These are phyloP conservation scores for Pelobates cultripes DNA, from an alignment of 2,797 vertebrate species.

Conservation along the genomic window DNA sequence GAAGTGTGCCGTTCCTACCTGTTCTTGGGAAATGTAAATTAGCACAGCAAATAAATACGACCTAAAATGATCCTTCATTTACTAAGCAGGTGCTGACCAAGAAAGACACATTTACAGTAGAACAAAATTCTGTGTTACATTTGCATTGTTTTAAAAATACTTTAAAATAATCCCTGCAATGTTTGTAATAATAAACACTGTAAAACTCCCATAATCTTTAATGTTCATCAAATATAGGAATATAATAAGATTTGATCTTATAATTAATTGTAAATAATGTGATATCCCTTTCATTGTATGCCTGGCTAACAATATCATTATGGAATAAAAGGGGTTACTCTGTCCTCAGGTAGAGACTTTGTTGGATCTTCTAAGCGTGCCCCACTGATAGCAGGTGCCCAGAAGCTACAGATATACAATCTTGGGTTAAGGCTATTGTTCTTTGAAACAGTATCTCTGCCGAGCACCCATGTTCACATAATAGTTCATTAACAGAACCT, in stretches of 20 bases:
- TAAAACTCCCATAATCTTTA: background rate
- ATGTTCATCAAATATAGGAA: background rate
- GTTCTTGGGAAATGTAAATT: too few relatives aligned
- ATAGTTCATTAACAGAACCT: constrained; percentile 81
- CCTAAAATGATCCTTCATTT: too few relatives aligned
- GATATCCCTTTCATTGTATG: background rate
- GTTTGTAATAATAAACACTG: too few relatives aligned
- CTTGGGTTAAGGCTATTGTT: constrained; percentile 57
- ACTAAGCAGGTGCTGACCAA: too few relatives aligned
- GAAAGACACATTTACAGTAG: too few relatives aligned
- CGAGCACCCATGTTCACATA: constrained; percentile 74
- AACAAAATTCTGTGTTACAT: too few relatives aligned
- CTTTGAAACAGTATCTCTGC: constrained; percentile 70
- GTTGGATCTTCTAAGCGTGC: constrained; percentile 25
- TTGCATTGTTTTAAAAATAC: too few relatives aligned
- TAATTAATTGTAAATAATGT: background rate
- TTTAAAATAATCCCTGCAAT: too few relatives aligned
- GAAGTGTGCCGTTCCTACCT: too few relatives aligned
- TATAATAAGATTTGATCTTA: background rate
- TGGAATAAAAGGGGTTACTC: constrained; percentile 5
- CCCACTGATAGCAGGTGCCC: constrained; percentile 49
- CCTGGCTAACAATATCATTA: background rate
- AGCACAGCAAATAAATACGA: too few relatives aligned
- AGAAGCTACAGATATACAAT: constrained; percentile 45
- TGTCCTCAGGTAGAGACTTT: constrained; percentile 26